A percentile compares a stretch with the other conserved stretches of the same genome.
phyloP scores from a whole-genome alignment of 2,113 vertebrate species.

The Chiloscyllium plagiosum region DNA sequence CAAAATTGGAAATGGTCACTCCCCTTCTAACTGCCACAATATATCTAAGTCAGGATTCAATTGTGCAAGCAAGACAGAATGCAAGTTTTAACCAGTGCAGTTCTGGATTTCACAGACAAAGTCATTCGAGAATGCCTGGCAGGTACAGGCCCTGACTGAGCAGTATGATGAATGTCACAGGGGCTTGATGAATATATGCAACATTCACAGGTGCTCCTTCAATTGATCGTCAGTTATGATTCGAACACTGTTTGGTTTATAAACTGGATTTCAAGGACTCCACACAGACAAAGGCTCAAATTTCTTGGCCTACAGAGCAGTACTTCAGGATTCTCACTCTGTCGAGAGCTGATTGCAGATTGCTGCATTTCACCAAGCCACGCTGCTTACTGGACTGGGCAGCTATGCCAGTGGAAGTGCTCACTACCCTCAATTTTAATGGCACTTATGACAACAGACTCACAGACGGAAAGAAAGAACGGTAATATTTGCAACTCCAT shows the following conservation, averaged over 20 bases:
- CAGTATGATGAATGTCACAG: background rate
- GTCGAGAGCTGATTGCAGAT: background rate
- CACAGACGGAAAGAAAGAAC: background rate
- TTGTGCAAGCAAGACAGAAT: background rate
- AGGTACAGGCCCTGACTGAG: background rate
- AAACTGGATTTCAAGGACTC: background rate
- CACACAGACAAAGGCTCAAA: background rate
- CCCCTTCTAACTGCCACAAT: background rate
- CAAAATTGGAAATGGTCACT: background rate
- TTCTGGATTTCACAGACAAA: background rate
- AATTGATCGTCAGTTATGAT: background rate
- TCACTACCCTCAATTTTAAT: background rate
- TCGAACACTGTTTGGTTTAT: background rate
- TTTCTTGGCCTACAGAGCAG: background rate
- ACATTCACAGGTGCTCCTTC: background rate
- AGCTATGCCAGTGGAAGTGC: background rate
- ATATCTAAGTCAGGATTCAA: background rate
- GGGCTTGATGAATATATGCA: background rate
- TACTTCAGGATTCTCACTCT: background rate
- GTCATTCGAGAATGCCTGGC: no score
- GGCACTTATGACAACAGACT: background rate
- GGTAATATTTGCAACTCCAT: background rate
- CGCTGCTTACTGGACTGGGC: background rate
- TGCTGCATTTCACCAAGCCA: background rate
- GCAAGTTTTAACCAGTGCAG: constrained; percentile 16